Base-by-base conservation (phyloP, 2,113 vertebrate genomes). In the Sigmodon hispidus region DNA sequence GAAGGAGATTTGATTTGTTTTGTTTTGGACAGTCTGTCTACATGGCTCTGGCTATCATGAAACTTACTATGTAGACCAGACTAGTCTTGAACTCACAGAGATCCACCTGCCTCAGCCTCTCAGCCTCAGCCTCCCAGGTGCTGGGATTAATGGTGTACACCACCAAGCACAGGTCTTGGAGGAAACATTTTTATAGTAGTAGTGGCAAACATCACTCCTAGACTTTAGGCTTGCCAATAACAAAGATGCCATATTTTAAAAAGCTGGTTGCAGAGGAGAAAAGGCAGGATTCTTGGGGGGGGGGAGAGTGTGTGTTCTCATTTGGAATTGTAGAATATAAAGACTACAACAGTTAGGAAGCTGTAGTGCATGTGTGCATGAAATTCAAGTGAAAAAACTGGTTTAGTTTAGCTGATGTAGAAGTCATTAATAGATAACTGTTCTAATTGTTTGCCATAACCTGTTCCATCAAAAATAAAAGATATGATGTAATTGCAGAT, bases 401-500 rank as follows among this genome's bases (percentile, higher is more conserved):
- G 36, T 22, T 87, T 87, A 24, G 3, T 86, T 93, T 63, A 89
- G 70, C 76, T 6, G 12, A 84, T 92, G 10, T 34, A 87, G 40
- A 95, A 76, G 26, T 89, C 48, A 59, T 80, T 63, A 84, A 90
- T 4, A 90, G 52, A 9, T 88, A 45, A 45, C 7, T 16, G 63
- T 89, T 95, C 86, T 65, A 93, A 31, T 21, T 4, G 65, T 13
- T 80, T 19, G 50, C 6, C 69, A 15, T 61, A 79, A 69, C 13
- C 2, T 93, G 43, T 80, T 93, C 93, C 36, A 86, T 94, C 31
- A 87, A 48, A 79, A 84, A 43, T 87, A 67, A 84, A 48, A 70
- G 59, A 91, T 87, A 92, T 88, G 61, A 65, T 75, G 29, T 59
- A 87, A n/a, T 52, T 91, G 2, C 1, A 86, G 81, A 72, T 75